Evolutionary conservation across 2,797 vertebrate genomes (phyloP).

Genomic region (Pangasius sanitwongsei): DNA sequence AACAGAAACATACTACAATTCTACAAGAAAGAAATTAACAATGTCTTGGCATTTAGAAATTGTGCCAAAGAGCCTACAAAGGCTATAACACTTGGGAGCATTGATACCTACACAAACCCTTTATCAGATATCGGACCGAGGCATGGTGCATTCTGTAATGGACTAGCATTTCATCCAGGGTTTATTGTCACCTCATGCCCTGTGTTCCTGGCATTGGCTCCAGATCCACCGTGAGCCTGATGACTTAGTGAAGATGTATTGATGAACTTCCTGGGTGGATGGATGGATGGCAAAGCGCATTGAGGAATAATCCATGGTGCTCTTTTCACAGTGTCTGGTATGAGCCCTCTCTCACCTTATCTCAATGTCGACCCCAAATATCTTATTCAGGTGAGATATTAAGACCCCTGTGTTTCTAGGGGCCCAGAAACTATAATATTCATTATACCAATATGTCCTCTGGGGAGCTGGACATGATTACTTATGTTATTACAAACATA

Average conservation of each 20-base stretch:
- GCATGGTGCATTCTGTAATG: neutral
- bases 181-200: neutral
- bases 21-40: neutral
- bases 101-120: neutral
- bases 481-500: neutral
- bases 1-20: neutral
- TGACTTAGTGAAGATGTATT: neutral
- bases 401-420: neutral
- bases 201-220: neutral
- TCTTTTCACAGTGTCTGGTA: constrained; percentile 85
- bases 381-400: constrained; percentile 85
- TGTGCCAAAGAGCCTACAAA: neutral
- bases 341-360: constrained; percentile 95
- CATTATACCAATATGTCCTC: neutral
- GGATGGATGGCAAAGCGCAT: no score
- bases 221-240: no score
- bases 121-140: neutral
- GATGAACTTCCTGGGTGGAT: neutral
- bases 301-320: neutral
- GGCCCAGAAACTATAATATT: neutral
- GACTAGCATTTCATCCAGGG: neutral
- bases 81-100: neutral
- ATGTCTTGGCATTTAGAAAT: neutral
- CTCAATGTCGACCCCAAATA: constrained; percentile 94
- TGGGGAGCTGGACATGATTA: neutral